A percentile compares a stretch with the other conserved stretches of the same genome.
Evolutionary conservation across 2,797 vertebrate species (phyloP).

Genomic region (Melanotaenia parkinsoni): DNA sequence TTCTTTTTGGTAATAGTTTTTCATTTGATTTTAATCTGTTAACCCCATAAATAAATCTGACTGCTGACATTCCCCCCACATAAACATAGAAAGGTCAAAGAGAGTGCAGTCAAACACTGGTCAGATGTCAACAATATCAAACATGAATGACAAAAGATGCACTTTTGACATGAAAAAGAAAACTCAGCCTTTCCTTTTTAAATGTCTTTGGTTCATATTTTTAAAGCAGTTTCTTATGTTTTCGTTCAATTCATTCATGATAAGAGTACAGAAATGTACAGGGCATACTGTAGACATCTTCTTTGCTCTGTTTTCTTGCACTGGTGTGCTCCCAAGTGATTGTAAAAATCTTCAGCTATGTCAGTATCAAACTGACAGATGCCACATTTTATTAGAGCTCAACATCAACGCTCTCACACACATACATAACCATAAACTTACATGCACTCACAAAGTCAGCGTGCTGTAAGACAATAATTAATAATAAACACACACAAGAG

Average conservation of each 20-base stretch:
- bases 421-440: conserved; percentile 8
- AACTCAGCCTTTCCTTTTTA: neutral
- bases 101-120: conserved; percentile 18
- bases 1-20: neutral
- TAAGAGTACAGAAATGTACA: conserved; percentile 11
- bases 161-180: conserved; percentile 13
- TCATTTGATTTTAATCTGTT: conserved; percentile 1
- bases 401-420: conserved; percentile 34
- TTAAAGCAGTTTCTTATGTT: neutral
- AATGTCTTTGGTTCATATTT: neutral
- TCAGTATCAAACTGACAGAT: conserved; percentile 76
- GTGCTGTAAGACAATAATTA: conserved; percentile 20
- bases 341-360: conserved; percentile 52
- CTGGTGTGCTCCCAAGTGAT: conserved; percentile 54
- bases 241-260: neutral
- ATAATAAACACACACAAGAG: conserved; percentile 40
- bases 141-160: conserved; percentile 8
- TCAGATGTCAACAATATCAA: conserved; percentile 20
- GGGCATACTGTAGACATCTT: conserved; percentile 6
- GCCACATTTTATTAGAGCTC: conserved; percentile 76
- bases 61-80: conserved; percentile 23
- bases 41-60: conserved; percentile 1
- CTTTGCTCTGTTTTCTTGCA: conserved; percentile 34
- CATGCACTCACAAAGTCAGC: conserved; percentile 5
- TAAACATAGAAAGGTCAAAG: neutral